Conservation (phyloP, 2,888 invertebrate genomes). For the Leucoma salicis region DNA sequence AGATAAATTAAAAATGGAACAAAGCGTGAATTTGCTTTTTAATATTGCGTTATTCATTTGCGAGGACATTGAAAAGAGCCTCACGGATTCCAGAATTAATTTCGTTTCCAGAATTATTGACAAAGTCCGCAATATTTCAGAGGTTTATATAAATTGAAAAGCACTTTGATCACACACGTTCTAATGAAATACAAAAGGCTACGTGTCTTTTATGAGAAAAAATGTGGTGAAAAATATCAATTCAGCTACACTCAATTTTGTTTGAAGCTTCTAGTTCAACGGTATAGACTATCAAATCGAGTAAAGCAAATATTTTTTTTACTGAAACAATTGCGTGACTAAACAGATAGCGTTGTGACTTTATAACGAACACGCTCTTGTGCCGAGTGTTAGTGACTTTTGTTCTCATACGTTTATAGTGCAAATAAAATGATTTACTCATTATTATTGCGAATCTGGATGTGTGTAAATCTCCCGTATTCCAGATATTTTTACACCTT, state of each 20-base stretch:
- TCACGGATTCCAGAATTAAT: constrained; percentile 35
- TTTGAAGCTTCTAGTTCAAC: background rate
- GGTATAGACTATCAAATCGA: background rate
- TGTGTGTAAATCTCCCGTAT: too few species aligned
- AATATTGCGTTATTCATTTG: constrained; percentile 29
- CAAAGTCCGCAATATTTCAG: constrained; percentile 33
- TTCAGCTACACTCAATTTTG: background rate
- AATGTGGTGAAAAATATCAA: constrained; percentile 18
- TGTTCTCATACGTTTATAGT: too few species aligned
- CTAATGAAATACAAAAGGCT: constrained; percentile 35
- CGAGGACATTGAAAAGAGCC: constrained; percentile 21
- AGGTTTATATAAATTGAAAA: constrained; percentile 36
- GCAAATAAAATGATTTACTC: too few species aligned
- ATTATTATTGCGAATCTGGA: too few species aligned
- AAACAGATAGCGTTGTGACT: too few species aligned
- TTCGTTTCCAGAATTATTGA: constrained; percentile 38
- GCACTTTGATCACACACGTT: constrained; percentile 34
- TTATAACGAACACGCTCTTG: too few species aligned
- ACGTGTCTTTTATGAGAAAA: constrained; percentile 27
- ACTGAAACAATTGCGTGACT: too few species aligned
- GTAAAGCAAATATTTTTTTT: background rate
- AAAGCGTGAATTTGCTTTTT: constrained; percentile 31
- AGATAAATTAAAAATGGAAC: constrained; percentile 42
- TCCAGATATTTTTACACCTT: too few species aligned
- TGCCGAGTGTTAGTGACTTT: too few species aligned